These are phyloP conservation scores for Cyclophora albipunctata DNA, from an alignment of 2,888 invertebrate genomes.

Conservation along the genomic window DNA sequence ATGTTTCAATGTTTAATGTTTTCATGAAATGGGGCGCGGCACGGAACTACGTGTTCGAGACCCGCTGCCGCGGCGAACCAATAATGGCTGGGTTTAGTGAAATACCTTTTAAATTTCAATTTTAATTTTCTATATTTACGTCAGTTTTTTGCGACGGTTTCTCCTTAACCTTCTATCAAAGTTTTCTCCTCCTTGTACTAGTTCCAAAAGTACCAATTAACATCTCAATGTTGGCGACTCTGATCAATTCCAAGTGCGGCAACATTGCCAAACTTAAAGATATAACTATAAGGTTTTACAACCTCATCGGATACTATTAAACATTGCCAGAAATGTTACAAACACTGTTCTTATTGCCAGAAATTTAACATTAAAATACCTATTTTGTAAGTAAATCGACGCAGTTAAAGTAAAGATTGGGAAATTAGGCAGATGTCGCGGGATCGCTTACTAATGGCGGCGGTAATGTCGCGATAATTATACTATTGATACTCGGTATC, in stretches of 20 bases:
- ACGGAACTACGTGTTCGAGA: slow-evolving; percentile 8
- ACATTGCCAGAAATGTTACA: slow-evolving; percentile 15
- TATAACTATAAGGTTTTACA: slow-evolving; percentile 41
- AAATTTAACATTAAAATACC: too few species aligned
- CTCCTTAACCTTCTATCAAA: too few species aligned
- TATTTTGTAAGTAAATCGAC: background rate
- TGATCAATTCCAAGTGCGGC: slow-evolving; percentile 11
- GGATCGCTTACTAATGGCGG: background rate
- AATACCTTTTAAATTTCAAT: too few species aligned
- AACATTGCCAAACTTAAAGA: slow-evolving; percentile 24
- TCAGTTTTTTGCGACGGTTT: too few species aligned
- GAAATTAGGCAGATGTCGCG: slow-evolving; percentile 16
- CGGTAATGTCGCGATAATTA: too few species aligned
- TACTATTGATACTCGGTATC: too few species aligned
- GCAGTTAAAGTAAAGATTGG: slow-evolving; percentile 11
- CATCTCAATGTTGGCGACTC: background rate
- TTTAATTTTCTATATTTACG: too few species aligned
- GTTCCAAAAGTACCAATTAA: too few species aligned
- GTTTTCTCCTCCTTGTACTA: too few species aligned
- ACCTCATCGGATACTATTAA: slow-evolving; percentile 37
- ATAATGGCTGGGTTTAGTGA: too few species aligned
- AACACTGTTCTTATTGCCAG: slow-evolving; percentile 5
- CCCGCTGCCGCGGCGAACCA: background rate
- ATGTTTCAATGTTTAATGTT: slow-evolving; percentile 12
- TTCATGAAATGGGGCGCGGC: slow-evolving; percentile 11